Conservation (phyloP, 2,797 vertebrate genomes). For the Acestrorhynchus altus region DNA sequence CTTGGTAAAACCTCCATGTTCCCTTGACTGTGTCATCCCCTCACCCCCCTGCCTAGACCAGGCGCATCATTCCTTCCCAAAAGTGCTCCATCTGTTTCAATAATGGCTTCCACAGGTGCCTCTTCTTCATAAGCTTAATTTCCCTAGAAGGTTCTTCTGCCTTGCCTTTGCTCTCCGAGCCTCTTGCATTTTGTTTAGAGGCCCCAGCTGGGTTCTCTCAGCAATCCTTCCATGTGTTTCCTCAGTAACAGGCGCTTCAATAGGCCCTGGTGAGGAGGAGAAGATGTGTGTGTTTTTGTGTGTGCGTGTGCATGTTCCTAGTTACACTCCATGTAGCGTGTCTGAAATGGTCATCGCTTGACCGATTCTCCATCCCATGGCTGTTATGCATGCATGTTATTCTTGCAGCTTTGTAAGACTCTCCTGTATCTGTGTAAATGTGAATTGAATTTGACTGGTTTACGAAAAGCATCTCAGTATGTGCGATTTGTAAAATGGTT, state of each 20-base stretch:
- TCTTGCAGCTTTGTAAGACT: not conserved
- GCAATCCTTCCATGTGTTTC: constrained; percentile 24
- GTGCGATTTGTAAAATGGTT: too few species aligned
- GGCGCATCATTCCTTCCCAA: constrained; percentile 30
- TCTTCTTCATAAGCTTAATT: constrained; percentile 41
- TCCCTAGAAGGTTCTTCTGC: constrained; percentile 48
- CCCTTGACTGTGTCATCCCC: constrained; percentile 1
- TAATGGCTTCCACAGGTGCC: constrained; percentile 55
- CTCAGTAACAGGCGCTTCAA: constrained; percentile 43
- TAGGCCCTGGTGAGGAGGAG: constrained; percentile 14
- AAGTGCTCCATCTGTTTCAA: constrained; percentile 44
- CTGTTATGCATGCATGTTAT: not conserved
- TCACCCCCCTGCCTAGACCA: not conserved
- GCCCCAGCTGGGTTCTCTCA: constrained; percentile 43
- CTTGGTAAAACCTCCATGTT: constrained; percentile 46
- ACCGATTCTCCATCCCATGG: constrained; percentile 5
- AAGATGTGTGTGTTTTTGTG: not conserved
- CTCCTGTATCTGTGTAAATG: not conserved
- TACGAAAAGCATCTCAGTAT: too few species aligned
- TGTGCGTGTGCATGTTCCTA: constrained; percentile 22
- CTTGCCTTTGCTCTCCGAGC: constrained; percentile 29
- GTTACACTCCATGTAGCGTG: constrained; percentile 45
- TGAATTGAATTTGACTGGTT: too few species aligned
- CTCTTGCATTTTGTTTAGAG: constrained; percentile 36
- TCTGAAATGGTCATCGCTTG: constrained; percentile 42